Base-by-base conservation (phyloP, 1,140 invertebrate genomes). In the Colletes latitarsis region DNA sequence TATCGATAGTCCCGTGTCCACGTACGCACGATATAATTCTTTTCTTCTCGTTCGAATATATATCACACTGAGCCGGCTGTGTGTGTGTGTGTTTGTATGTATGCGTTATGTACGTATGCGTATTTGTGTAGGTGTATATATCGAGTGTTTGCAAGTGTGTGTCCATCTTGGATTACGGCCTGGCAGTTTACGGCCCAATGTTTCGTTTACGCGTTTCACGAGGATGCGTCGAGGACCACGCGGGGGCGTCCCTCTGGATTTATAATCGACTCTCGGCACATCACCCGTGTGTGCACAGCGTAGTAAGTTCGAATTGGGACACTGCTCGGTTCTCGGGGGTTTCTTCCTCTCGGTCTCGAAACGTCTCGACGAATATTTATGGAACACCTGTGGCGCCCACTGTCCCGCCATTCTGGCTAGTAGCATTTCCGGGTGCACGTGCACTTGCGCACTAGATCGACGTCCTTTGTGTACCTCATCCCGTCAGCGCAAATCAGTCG, bases 381-480 rank as follows among this genome's bases (percentile, higher is more conserved):
- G 85, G 82, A 70, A 80, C 75, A 81, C 55, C 76, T 70, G 81
- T 68, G 77, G 69, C 75, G 66, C 76, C 41, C 80, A 58, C 19
- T 60, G 58, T 81, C 43, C 77, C 58, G 82, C 81, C 80, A 66
- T 62, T 55, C 85, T 86, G 90, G 94, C 82, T 95, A 96, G 93
- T 96, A 95, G 94, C 97, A 97, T 94, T 97, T 97, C 92, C 97
- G 96, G 81, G 96, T 96, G 93, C 97, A 97, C 75, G 96, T 96
- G 92, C 97, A 99, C 93, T 99, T 99, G 89, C 98, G 96, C 90
- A 99, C 97, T 89, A 99, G 97, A 90, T 99, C 98, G 89, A 99
- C 96, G 91, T 99, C 97, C 95, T 98, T 98, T 90, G 98, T 97
- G 94, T 98, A 99, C 68, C 97, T 96, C 76, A 96, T 97, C 68